Percentiles rank a stretch among this genome's conserved stretches.
Evolutionary conservation across 2,113 vertebrate species (phyloP).

Genomic region (Xenus cinereus): DNA sequence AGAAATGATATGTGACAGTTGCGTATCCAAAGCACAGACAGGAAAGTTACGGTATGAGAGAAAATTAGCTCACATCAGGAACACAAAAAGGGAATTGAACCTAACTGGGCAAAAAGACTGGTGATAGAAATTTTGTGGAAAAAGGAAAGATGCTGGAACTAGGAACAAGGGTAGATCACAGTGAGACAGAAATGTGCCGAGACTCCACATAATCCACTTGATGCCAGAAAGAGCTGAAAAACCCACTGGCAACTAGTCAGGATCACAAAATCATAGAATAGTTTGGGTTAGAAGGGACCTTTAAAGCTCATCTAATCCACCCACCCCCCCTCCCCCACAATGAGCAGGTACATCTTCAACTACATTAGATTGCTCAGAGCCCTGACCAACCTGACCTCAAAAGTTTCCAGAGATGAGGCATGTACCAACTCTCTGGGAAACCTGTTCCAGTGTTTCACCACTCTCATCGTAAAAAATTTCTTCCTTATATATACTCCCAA

Average conservation of each 20-base stretch:
- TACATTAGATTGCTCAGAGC: background rate
- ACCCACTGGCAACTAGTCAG: background rate
- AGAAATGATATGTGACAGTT: background rate
- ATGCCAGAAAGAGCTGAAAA: background rate
- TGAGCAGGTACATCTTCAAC: background rate
- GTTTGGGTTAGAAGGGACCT: background rate
- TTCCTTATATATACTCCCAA: background rate
- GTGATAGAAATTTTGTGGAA: background rate
- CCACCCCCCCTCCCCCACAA: too few relatives aligned
- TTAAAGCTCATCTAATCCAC: background rate
- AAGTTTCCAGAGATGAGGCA: background rate
- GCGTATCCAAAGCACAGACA: accelerated
- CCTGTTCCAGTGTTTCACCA: background rate
- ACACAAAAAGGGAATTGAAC: background rate
- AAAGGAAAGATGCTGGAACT: background rate
- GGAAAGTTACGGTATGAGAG: background rate
- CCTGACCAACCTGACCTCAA: too few relatives aligned
- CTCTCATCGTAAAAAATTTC: background rate
- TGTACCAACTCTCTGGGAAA: background rate
- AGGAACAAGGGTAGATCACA: background rate
- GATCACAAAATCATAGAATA: background rate
- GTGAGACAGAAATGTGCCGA: background rate
- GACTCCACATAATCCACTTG: background rate
- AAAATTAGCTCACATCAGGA: background rate
- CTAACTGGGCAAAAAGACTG: background rate